A percentile compares a stretch with the other conserved stretches of the same genome.
phyloP scores from a whole-genome alignment of 2,888 invertebrate species.

The Acanthoscelides obtectus region DNA sequence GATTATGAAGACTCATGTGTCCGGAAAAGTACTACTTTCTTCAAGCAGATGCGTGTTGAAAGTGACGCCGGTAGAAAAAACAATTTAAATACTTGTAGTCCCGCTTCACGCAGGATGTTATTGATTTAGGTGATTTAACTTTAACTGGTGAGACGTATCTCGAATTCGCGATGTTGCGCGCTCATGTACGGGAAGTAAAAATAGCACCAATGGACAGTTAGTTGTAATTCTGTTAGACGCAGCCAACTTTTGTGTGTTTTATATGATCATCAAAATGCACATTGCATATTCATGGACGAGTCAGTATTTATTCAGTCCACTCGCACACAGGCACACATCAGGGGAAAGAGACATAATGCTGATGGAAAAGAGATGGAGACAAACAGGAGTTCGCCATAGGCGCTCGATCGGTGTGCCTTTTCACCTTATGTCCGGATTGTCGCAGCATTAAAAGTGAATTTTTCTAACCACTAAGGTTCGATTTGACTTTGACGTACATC shows the following conservation, averaged over 20 bases:
- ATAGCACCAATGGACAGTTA: background rate
- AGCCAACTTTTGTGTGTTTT: slow-evolving; percentile 36
- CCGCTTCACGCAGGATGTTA: too few relatives aligned
- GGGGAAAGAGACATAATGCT: background rate
- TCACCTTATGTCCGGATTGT: too few relatives aligned
- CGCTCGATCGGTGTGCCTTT: too few relatives aligned
- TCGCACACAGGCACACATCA: slow-evolving; percentile 23
- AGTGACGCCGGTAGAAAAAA: too few relatives aligned
- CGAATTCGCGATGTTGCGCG: background rate
- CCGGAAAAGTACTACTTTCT: too few relatives aligned
- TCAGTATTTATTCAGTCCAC: slow-evolving; percentile 32
- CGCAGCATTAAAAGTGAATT: too few relatives aligned
- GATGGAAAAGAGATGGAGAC: background rate
- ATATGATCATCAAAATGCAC: slow-evolving; percentile 40
- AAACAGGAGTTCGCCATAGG: background rate
- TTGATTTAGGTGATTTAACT: too few relatives aligned
- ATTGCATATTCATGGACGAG: slow-evolving; percentile 39
- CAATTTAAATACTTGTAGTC: too few relatives aligned
- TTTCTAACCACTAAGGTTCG: too few relatives aligned
- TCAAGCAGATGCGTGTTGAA: too few relatives aligned
- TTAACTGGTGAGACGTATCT: background rate
- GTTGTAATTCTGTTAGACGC: slow-evolving; percentile 35
- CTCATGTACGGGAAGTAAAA: background rate
- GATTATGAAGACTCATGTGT: too few relatives aligned
- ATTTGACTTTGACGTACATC: too few relatives aligned